phyloP scores from a whole-genome alignment of 2,888 invertebrate species.

The Eupeodes latifasciatus region DNA sequence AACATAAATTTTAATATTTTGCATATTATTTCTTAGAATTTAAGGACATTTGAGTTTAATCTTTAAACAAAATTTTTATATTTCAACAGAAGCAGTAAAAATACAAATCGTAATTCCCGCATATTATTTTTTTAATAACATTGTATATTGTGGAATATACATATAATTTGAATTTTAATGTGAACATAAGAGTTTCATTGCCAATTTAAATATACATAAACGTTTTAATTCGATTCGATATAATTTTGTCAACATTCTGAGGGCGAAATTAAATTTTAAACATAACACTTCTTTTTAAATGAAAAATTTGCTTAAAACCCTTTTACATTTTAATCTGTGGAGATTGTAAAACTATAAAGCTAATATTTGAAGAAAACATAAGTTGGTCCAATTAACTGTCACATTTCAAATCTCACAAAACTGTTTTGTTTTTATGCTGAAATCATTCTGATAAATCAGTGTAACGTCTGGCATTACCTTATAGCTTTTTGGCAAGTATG shows the following conservation, averaged over 20 bases:
- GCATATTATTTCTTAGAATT: background rate
- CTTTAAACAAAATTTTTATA: background rate
- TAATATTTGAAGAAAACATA: too few species aligned
- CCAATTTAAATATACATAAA: background rate
- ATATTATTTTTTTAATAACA: background rate
- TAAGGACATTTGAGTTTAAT: background rate
- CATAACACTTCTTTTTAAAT: background rate
- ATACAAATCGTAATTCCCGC: background rate
- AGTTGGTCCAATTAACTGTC: too few species aligned
- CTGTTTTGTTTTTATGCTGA: too few species aligned
- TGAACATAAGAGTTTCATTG: slow-evolving; percentile 4
- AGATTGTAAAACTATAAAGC: too few species aligned
- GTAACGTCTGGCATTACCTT: too few species aligned
- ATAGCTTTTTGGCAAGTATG: too few species aligned
- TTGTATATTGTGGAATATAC: background rate
- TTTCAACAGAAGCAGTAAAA: slow-evolving; percentile 16
- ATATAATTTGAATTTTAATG: background rate
- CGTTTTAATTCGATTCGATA: background rate
- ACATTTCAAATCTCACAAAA: too few species aligned
- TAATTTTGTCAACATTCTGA: background rate
- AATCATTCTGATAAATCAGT: too few species aligned
- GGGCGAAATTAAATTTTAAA: background rate
- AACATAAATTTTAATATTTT: background rate
- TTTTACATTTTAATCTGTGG: too few species aligned
- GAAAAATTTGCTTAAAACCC: background rate